Evolutionary conservation across 92 coral and sea anemone species (phyloP).

Genomic region (Umimayanthus kanabou): DNA sequence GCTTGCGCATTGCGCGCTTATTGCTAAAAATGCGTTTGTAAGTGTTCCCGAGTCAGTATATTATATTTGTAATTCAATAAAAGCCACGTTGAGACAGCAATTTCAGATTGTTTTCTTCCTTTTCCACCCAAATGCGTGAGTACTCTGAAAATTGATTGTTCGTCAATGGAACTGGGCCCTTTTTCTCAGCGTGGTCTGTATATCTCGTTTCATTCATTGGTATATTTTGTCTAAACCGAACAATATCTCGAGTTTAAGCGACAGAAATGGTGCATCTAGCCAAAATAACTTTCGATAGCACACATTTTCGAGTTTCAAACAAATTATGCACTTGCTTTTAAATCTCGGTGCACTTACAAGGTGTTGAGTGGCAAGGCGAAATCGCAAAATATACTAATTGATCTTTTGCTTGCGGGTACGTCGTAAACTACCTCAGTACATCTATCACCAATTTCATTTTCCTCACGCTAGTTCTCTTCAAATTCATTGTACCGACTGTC

Average conservation of each 20-base stretch:
- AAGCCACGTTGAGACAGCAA: neutral
- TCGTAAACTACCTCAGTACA: neutral
- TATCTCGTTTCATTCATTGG: neutral
- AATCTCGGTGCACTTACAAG: neutral
- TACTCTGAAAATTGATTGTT: neutral
- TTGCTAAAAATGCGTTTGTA: neutral
- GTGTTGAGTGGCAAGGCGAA: neutral
- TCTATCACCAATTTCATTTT: neutral
- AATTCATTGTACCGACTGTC: neutral
- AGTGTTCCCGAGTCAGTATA: neutral
- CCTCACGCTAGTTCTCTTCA: neutral
- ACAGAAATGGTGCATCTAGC: neutral
- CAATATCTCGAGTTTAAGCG: neutral
- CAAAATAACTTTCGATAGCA: slow-evolving; percentile 12
- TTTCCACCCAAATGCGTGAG: neutral
- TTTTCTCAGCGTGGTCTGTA: neutral
- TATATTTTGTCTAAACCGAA: neutral
- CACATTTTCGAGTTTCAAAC: neutral
- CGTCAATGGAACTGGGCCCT: neutral
- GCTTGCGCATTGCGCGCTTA: neutral
- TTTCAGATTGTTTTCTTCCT: neutral
- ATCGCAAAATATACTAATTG: slow-evolving; percentile 1
- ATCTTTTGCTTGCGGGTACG: slow-evolving; percentile 1
- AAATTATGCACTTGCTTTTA: neutral
- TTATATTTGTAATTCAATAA: neutral